Base-by-base conservation (phyloP, 37 sponge, comb jelly and placozoan species). In the Bolinopsis microptera region DNA sequence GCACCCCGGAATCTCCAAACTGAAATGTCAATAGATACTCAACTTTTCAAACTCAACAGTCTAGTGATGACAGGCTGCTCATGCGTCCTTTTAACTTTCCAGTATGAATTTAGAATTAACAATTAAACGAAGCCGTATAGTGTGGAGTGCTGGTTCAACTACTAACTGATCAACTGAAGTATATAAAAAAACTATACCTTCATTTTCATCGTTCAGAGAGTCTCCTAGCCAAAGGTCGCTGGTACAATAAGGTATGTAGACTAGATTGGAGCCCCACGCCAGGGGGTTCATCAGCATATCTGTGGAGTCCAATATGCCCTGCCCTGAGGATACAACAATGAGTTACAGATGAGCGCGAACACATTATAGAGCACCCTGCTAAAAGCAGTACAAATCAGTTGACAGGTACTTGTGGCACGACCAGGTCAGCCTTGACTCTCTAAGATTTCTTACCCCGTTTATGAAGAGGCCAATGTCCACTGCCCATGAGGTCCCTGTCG, bases 211-310 rank as follows among this genome's bases (percentile, higher is more conserved):
- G n/a, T 35, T 48, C 26, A n/a, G 18, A 3, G 90, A 41, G 31
- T 86, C 90, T 16, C 90, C 90, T 34, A 86, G 35, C 90, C 90
- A 86, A 16, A 86, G 48, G 22, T 86, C 90, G 35, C 90, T 86
- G 61, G 90, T 86, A 23, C 90, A 86, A 48, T 86, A 86, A 38
- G 90, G 90, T 9, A 86, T 34, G 31, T 86, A 86, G 3, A 86
- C 90, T 0, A 86, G 90, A 38, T 86, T 86, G 5, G 90, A 86
- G 16, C 90, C 90, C 90, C 90, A 86, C 3, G 38, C 90, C 2
- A 86, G 90, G 1, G 90, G 90, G 30, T 86, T 86, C 1, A 41
- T 41, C 38, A 24, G n/a, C n/a, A 33, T 27, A 34, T 86, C 24
- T 22, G 90, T 41, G 61, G 41, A 41, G n/a, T n/a, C n/a, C 18